Percentiles rank a stretch among this genome's conserved stretches.
These are phyloP conservation scores for Archaeoteleia sp. DNA, from an alignment of 2,888 invertebrate species.

Conservation along the genomic window DNA sequence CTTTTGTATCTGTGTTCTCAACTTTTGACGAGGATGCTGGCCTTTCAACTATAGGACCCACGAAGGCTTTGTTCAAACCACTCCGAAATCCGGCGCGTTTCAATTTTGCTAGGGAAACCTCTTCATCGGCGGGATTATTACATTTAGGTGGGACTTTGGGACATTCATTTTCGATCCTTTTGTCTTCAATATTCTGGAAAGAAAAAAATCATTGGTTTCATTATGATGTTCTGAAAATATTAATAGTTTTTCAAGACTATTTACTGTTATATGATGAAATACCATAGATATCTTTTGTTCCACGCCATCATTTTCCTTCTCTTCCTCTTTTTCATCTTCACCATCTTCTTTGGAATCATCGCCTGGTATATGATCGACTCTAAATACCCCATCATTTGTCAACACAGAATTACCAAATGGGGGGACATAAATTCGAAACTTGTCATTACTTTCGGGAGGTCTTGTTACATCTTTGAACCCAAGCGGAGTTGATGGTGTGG, in stretches of 20 bases:
- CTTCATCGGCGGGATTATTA: too few species aligned
- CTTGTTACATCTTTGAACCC: background rate
- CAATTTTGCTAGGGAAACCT: constrained; percentile 57
- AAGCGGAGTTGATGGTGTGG: constrained; percentile 17
- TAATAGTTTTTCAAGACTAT: too few species aligned
- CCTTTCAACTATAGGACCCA: constrained; percentile 56
- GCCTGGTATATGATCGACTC: background rate
- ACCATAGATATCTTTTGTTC: constrained; percentile 11
- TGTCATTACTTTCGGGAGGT: constrained; percentile 10
- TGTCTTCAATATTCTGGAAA: constrained; percentile 9
- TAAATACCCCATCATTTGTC: background rate
- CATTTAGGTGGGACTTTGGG: background rate
- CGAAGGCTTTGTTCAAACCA: constrained; percentile 65
- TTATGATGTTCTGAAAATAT: background rate
- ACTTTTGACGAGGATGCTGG: constrained; percentile 32
- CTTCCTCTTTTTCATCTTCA: constrained; percentile 5
- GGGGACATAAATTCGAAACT: constrained; percentile 33
- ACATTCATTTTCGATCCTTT: background rate
- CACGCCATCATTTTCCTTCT: constrained; percentile 19
- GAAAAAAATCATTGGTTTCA: background rate
- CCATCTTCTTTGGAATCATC: constrained; percentile 1
- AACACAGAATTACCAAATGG: background rate
- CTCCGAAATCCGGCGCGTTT: constrained; percentile 68
- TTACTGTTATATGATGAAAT: background rate
- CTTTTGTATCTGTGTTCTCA: constrained; percentile 12